Base-by-base conservation (phyloP, 2,797 vertebrate genomes). In the Gallinago nigripennis region DNA sequence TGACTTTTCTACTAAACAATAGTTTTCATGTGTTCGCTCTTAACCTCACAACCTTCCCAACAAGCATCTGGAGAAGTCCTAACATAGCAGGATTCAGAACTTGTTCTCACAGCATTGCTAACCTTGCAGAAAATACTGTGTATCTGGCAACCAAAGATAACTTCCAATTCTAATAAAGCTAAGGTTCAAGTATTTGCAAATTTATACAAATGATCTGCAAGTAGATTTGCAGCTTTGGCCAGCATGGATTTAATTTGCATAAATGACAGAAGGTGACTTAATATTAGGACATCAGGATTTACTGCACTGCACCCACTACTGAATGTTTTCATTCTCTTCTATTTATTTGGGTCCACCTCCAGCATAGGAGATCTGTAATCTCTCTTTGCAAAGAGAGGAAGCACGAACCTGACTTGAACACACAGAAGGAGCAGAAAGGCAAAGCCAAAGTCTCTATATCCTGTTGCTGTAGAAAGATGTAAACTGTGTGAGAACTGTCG, bases 181-280 rank as follows among this genome's bases (percentile, higher is more conserved):
- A 82, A 73, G 48, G 60, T 79, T 82, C 65, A 63, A 86, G 78
- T 20, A 65, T 39, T 72, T 79, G 64, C 65, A 94, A 86, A 83
- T 75, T 94, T 76, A 88, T 56, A 83, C 76, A 79, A 82, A 91
- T 53, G 28, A 79, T 85, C 79, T 81, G 70, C 71, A 68, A 63
- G 25, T n/a, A 48, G 35, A 81, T 88, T 86, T 88, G 63, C 70
- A 81, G 78, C 82, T 92, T 76, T 9, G 35, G n/a, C 23, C 35
- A 60, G 58, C 18, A 76, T 24, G 11, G 46, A 64, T 75, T 71
- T 33, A 16, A 90, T 95, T 86, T 95, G 72, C 84, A 86, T 89
- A 69, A 88, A 51, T 69, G 65, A 86, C 69, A 91, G 87, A 90
- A 90, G 84, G 85, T 87, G 57, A 86, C 79, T 83, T 43, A 31